Conservation (phyloP, 2,888 invertebrate species). For the Mythimna ferrago region DNA sequence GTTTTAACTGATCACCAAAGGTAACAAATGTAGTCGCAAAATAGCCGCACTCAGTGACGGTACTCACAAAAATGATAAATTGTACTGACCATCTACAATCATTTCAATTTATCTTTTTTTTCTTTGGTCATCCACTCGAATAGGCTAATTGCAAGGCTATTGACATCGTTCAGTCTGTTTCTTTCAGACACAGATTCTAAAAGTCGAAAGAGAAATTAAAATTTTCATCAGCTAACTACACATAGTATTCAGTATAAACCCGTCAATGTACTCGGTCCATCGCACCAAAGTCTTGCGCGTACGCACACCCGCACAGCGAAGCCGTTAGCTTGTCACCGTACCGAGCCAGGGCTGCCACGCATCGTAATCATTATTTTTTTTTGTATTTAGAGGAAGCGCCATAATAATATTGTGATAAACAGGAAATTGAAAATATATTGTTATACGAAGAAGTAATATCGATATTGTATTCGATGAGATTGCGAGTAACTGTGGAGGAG, state of each 20-base stretch:
- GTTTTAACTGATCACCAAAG: too few species aligned
- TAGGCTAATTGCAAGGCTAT: too few species aligned
- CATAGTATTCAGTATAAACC: not conserved
- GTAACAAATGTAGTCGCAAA: too few species aligned
- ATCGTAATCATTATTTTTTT: conserved; percentile 42
- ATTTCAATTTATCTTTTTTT: too few species aligned
- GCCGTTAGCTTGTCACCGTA: conserved; percentile 74
- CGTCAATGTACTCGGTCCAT: conserved; percentile 66
- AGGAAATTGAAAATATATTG: conserved; percentile 57
- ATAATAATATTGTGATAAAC: conserved; percentile 40
- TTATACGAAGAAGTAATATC: conserved; percentile 29
- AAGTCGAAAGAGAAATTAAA: not conserved
- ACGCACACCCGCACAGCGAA: conserved; percentile 64
- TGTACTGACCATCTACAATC: too few species aligned
- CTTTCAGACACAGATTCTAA: not conserved
- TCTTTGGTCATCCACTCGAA: too few species aligned
- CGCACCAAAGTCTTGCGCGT: conserved; percentile 39
- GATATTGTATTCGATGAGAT: conserved; percentile 27
- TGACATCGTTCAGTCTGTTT: too few species aligned
- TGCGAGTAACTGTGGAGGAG: conserved; percentile 20
- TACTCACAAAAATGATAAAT: too few species aligned
- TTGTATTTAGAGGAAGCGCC: conserved; percentile 37
- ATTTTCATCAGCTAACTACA: too few species aligned
- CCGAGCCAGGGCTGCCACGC: conserved; percentile 57
- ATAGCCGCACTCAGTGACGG: too few species aligned